Evolutionary conservation across 2,888 invertebrate genomes (phyloP).

Genomic region (Drosophila antonietae): DNA sequence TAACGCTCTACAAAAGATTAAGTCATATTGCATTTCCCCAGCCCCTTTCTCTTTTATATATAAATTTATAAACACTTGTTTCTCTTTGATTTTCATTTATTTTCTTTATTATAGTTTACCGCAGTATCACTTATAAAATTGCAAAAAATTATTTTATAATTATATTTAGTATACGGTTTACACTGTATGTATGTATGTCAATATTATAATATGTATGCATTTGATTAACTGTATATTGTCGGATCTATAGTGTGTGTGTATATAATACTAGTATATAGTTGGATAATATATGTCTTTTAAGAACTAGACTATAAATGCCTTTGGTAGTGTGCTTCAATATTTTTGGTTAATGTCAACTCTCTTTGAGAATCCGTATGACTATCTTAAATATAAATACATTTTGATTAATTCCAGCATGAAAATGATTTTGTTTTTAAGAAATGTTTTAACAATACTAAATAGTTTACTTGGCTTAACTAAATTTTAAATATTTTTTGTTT

Average conservation of each 20-base stretch:
- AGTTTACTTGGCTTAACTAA: conserved; percentile 55
- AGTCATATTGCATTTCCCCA: background rate
- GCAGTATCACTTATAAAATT: conserved; percentile 77
- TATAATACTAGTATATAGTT: conserved; percentile 54
- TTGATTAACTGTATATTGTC: conserved; percentile 82
- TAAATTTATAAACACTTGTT: background rate
- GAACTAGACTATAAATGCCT: conserved; percentile 61
- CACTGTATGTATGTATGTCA: conserved; percentile 2
- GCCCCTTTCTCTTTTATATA: background rate
- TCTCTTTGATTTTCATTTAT: conserved; percentile 39
- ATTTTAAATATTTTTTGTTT: conserved; percentile 38
- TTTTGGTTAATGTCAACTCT: conserved; percentile 37
- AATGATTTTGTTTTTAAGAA: conserved; percentile 7
- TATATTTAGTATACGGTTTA: conserved; percentile 23
- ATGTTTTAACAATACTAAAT: conserved; percentile 42
- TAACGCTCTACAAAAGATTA: background rate
- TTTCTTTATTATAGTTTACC: conserved; percentile 55
- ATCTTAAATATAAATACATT: conserved; percentile 28
- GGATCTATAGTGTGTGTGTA: conserved; percentile 73
- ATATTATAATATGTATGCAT: conserved; percentile 49
- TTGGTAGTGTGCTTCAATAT: conserved; percentile 57
- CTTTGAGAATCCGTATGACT: conserved; percentile 43
- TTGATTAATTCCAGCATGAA: conserved; percentile 47
- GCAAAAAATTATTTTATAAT: conserved; percentile 71
- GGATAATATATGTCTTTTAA: conserved; percentile 27